These are phyloP conservation scores for Bombus confusus DNA, from an alignment of 1,140 invertebrate genomes.

Conservation along the genomic window DNA sequence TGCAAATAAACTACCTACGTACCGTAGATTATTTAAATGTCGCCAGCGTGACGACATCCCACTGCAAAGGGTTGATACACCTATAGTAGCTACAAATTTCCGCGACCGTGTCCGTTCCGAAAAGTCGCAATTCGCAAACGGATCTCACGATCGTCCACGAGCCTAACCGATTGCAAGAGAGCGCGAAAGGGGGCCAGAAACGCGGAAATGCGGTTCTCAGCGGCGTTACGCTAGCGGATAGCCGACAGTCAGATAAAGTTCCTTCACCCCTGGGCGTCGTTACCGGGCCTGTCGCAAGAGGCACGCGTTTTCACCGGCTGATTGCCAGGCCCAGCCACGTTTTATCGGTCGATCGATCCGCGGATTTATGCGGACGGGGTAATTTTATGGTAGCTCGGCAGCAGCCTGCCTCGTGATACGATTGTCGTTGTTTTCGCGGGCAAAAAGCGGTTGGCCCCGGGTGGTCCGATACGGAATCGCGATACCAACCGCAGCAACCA, in stretches of 20 bases:
- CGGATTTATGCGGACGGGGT: slow-evolving; percentile 50
- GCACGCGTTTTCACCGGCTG: slow-evolving; percentile 54
- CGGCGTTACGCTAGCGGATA: slow-evolving; percentile 54
- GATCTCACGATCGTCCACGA: neutral
- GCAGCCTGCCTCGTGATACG: slow-evolving; percentile 7
- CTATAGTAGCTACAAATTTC: neutral
- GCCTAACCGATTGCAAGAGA: neutral
- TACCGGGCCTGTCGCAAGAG: slow-evolving; percentile 32
- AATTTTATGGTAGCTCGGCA: slow-evolving; percentile 36
- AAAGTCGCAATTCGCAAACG: neutral
- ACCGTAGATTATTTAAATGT: too few relatives aligned
- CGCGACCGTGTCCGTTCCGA: neutral
- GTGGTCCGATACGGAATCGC: slow-evolving; percentile 20
- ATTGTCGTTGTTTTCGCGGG: slow-evolving; percentile 22
- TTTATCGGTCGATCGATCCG: slow-evolving; percentile 54
- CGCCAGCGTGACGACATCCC: too few relatives aligned
- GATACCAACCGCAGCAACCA: neutral
- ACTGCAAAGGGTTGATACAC: too few relatives aligned
- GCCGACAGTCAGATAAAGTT: slow-evolving; percentile 54
- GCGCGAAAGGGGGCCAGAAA: slow-evolving; percentile 42
- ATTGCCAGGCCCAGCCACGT: neutral
- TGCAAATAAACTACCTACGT: too few relatives aligned
- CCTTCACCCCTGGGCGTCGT: slow-evolving; percentile 41
- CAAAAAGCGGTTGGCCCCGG: slow-evolving; percentile 7
- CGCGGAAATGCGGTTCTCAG: slow-evolving; percentile 45